Conservation (phyloP, 2,113 vertebrate species). For the Bubalus kerabau region DNA sequence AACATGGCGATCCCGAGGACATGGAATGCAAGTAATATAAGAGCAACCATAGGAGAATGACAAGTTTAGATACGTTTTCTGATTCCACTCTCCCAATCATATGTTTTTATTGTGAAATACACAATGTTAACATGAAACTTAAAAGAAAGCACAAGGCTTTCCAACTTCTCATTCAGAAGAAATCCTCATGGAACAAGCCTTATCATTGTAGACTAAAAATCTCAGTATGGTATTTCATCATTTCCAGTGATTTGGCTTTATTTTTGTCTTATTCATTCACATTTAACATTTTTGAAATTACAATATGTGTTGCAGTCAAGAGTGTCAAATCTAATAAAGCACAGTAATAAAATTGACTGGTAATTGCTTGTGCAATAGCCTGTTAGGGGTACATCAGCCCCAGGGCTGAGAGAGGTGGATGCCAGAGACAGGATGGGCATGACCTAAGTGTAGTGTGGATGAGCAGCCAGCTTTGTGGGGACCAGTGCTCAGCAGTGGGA, state of each 20-base stretch:
- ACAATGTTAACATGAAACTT: background rate
- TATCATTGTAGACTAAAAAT: background rate
- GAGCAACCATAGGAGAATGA: background rate
- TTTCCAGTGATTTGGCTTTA: background rate
- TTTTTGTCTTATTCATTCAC: background rate
- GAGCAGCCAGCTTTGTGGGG: background rate
- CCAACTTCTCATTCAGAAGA: background rate
- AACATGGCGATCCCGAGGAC: background rate
- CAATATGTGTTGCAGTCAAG: background rate
- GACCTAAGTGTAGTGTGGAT: rapidly evolving
- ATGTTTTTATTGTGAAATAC: background rate
- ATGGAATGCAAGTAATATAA: background rate
- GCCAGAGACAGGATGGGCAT: background rate
- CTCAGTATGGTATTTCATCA: background rate
- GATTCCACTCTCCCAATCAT: background rate
- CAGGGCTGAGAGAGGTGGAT: background rate
- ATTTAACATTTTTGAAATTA: background rate
- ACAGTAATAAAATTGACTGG: background rate
- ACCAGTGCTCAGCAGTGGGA: background rate
- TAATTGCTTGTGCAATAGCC: background rate
- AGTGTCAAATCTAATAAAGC: background rate
- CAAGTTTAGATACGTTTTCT: background rate
- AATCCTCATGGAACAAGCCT: background rate
- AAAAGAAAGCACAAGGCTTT: background rate
- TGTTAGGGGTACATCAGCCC: background rate